Evolutionary conservation across 2,113 vertebrate species (phyloP).

Genomic region (Sula dactylatra): DNA sequence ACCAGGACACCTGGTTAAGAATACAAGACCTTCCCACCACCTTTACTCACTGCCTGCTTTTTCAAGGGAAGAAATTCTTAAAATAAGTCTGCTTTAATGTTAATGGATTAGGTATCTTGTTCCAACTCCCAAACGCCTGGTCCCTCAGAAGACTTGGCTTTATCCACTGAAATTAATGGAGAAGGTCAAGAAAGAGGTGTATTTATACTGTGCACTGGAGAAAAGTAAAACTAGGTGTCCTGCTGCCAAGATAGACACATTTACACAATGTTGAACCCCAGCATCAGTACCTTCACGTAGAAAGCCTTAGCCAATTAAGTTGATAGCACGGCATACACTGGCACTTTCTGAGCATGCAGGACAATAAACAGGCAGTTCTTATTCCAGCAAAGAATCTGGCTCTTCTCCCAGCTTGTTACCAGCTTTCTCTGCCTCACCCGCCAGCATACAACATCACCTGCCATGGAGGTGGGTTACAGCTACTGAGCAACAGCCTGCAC

Average conservation of each 20-base stretch:
- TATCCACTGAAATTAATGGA: background rate
- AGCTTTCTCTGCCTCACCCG: background rate
- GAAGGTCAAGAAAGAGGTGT: background rate
- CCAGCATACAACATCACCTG: background rate
- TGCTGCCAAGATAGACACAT: background rate
- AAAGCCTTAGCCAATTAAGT: background rate
- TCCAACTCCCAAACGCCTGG: background rate
- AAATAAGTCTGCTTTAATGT: background rate
- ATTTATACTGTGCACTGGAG: background rate
- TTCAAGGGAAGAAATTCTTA: background rate
- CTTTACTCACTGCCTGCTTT: background rate
- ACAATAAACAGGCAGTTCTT: background rate
- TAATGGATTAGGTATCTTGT: background rate
- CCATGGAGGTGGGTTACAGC: background rate
- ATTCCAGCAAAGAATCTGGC: background rate
- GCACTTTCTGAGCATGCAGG: background rate
- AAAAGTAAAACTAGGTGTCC: background rate
- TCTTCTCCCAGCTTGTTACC: background rate
- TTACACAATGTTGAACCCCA: background rate
- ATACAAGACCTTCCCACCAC: background rate
- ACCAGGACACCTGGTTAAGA: background rate
- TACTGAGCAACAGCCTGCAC: background rate
- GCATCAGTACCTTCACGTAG: background rate
- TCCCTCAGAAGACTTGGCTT: background rate
- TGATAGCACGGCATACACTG: background rate